Evolutionary conservation across 2,113 vertebrate genomes (phyloP).

Genomic region (Jaculus jaculus): DNA sequence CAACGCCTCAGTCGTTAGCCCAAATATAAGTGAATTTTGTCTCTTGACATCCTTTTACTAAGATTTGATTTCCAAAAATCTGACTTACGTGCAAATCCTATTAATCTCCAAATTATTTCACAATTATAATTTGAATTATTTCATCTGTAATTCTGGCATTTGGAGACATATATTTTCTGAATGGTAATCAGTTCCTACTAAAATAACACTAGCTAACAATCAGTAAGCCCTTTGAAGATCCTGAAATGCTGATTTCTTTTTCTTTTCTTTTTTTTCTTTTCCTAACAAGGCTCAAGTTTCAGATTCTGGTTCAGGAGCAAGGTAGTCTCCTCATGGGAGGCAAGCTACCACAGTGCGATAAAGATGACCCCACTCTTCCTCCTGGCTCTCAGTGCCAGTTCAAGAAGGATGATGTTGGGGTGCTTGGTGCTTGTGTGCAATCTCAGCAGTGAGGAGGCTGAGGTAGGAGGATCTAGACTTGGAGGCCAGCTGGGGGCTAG

Average conservation of each 20-base stretch:
- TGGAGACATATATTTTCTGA: neutral
- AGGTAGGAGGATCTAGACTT: neutral
- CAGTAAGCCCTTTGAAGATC: neutral
- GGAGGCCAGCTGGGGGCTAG: neutral
- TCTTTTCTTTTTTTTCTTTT: too few species aligned
- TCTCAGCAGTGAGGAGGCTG: neutral
- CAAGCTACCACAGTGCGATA: neutral
- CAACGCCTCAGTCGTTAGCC: neutral
- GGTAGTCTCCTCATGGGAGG: neutral
- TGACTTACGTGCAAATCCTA: neutral
- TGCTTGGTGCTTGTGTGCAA: neutral
- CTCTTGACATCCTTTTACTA: neutral
- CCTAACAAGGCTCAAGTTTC: neutral
- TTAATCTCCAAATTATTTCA: neutral
- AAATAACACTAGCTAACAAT: neutral
- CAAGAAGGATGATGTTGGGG: neutral
- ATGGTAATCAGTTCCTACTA: neutral
- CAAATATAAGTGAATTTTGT: conserved; percentile 23
- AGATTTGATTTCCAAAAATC: neutral
- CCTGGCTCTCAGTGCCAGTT: neutral
- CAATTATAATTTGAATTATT: neutral
- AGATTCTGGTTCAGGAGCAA: conserved; percentile 22
- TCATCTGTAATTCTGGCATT: neutral
- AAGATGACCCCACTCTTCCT: neutral
- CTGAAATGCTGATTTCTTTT: neutral